Base-by-base conservation (phyloP, 2,888 invertebrate genomes). In the Cryptocheilus praepositus region DNA sequence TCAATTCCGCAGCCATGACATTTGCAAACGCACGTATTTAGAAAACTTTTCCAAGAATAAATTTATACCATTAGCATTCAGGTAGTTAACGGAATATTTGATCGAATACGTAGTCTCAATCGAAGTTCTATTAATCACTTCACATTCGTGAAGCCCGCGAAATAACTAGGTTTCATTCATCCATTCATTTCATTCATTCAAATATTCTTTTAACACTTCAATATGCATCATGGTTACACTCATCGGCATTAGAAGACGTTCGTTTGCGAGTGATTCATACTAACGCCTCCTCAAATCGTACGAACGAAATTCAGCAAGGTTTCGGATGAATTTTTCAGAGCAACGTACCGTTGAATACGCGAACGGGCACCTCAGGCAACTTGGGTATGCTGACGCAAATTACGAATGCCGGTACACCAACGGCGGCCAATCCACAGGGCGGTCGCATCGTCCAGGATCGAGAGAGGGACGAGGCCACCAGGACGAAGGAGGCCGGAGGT, bases 381-480 rank as follows among this genome's bases (percentile, higher is more conserved):
- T 52, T 43, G 36, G 74, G 68, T 43, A 45, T 56, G 36, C 66
- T 66, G 54, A 76, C 80, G 59, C 71, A 81, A 65, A 80, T 75
- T 75, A 76, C 67, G 65, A 75, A 66, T 67, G 70, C 57, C 59
- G 69, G 53, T 67, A 52, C 52, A 5, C 76, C 70, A 80, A 74
- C 79, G 74, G 75, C 82, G 74, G 74, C 70, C 63, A 68, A 56
- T 66, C 71, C 80, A 59, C 83, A 85, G 80, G 81, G 81, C 77
- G 85, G 86, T 81, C 84, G 81, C 73, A 83, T 87, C 79, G 73
- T 83, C 79, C 84, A 82, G 73, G 81, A 86, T 74, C 80, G 69
- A 66, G 85, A 84, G 74, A 86, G 78, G 74, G 85, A 85, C 73
- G 85, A 87, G 80, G 83, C 83, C 70, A 83, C 78, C 73, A 82